Conservation (phyloP, 1,140 invertebrate genomes). For the Leguminivora glycinivorella region DNA sequence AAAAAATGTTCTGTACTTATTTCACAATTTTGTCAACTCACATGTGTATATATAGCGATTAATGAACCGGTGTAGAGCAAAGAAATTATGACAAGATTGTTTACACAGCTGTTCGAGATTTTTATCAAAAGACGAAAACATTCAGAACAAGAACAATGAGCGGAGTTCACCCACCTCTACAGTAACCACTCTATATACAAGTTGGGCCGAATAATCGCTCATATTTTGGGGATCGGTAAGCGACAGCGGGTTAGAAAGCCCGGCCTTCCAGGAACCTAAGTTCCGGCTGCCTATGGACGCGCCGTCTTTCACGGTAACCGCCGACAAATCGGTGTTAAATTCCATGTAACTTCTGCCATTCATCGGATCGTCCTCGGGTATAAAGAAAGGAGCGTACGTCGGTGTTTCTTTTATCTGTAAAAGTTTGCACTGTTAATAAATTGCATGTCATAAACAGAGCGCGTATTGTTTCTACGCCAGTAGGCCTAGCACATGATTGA, state of each 20-base stretch:
- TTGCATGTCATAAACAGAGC: constrained; percentile 9
- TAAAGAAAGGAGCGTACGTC: constrained; percentile 82
- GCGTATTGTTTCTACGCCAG: constrained; percentile 3
- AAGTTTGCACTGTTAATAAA: not conserved
- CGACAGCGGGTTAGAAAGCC: constrained; percentile 81
- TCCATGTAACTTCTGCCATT: constrained; percentile 87
- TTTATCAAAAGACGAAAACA: constrained; percentile 47
- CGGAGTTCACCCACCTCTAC: constrained; percentile 81
- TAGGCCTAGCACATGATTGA: too few relatives aligned
- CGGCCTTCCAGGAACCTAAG: constrained; percentile 85
- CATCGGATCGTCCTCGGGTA: constrained; percentile 78
- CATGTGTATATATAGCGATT: constrained; percentile 16
- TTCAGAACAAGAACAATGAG: constrained; percentile 25
- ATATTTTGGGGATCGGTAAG: constrained; percentile 83
- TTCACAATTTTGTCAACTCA: not conserved
- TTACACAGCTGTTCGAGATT: constrained; percentile 60
- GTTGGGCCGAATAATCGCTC: constrained; percentile 87
- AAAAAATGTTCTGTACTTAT: not conserved
- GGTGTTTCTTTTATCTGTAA: constrained; percentile 81
- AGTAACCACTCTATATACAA: constrained; percentile 89
- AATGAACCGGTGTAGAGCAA: constrained; percentile 39
- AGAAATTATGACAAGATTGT: constrained; percentile 47
- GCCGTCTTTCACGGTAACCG: constrained; percentile 82
- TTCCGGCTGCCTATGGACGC: constrained; percentile 81
- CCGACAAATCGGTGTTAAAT: constrained; percentile 84